Evolutionary conservation across 1,140 invertebrate species (phyloP), one percentile per base, ranked within the genome.

Genomic region (Trachymyrmex septentrionalis): DNA sequence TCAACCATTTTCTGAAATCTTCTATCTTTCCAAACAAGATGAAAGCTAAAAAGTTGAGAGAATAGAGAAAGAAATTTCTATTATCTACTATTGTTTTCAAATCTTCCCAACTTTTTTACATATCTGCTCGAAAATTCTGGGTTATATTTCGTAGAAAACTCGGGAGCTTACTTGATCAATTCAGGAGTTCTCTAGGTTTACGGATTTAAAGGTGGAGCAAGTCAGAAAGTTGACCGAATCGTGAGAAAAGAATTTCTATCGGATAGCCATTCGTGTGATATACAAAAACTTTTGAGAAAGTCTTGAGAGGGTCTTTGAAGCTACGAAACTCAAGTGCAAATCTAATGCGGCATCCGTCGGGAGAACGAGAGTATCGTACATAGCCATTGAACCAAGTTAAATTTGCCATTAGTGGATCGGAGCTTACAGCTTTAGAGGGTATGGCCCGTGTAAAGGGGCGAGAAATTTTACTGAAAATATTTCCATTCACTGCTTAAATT

Each of bases 261-360:
- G 86, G 85, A 85, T 85, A 88, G 77, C 59, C 48, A 61, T 44
- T 55, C 69, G 50, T 14, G 85, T 73, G 88, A 78, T 80, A 48
- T 67, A 50, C 55, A 57, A 53, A 63, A 73, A 57, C 64, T 81
- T 87, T 77, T 59, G 66, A 86, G 80, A 91, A 86, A 89, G 89
- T 87, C 91, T n/a, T n/a, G 86, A 73, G 76, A 77, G 87, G 61
- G 34, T 77, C 91, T 89, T 87, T 90, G 87, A 86, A 81, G 75
- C 86, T 21, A 53, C 59, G 19, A 55, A 61, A 67, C 61, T 63
- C 34, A 63, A 67, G 81, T 85, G 88, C 73, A 92, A 91, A 91
- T 81, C 73, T 85, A 89, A 89, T 91, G 82, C 63, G 30, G 21
- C 86, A 86, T 71, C 66, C 44, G 12, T 30, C 53, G 53, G 27